Base-by-base conservation (phyloP, 2,888 invertebrate species). In the Halocaridina rubra region DNA sequence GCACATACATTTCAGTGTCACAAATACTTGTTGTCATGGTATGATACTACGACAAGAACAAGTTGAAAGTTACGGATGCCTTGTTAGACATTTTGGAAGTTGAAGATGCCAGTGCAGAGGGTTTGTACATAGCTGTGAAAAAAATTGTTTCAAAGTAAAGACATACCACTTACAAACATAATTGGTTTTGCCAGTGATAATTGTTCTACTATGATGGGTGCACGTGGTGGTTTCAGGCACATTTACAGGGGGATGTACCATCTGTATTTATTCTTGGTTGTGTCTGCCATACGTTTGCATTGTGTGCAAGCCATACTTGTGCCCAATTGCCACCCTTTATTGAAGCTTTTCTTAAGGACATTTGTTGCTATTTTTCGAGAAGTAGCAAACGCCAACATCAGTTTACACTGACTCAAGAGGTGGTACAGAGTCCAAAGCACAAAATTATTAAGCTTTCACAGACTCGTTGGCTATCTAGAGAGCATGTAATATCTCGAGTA, bases 281-380 rank as follows among this genome's bases (percentile, higher is more conserved):
- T 29, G 29, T 76, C 10, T 76, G 76, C 30, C 76, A 59, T 57
- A 59, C 76, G 2, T 76, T 76, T 76, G 76, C 76, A 10, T 57
- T 59, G n/a, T 76, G 59, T 24, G 53, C 53, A 4, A 53, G 53
- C 53, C 7, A 53, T 53, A 39, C 72, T 16, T 4, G 16, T 30
- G 19, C 4, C 27, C 13, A 16, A 13, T 24, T 53, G 75, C 75
- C 75, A 16, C 59, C 76, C 57, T 57, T 22, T 22, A 7, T 59
- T 29, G 76, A 76, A 76, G 46, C 32, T 16, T 29, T 76, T 59
- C 5, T 53, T 32, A 72, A 33, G 32, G 72, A 72, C 46, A 10
- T 57, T 46, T 16, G 16, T 24, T 46, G 22, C 7, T 46, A 75
- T 22, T 53, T 53, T 19, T 5, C 4, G 4, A 16, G 53, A 16